Evolutionary conservation across 1,140 invertebrate species (phyloP), one percentile per base, ranked within the genome.

Genomic region (Aphelinus certus): DNA sequence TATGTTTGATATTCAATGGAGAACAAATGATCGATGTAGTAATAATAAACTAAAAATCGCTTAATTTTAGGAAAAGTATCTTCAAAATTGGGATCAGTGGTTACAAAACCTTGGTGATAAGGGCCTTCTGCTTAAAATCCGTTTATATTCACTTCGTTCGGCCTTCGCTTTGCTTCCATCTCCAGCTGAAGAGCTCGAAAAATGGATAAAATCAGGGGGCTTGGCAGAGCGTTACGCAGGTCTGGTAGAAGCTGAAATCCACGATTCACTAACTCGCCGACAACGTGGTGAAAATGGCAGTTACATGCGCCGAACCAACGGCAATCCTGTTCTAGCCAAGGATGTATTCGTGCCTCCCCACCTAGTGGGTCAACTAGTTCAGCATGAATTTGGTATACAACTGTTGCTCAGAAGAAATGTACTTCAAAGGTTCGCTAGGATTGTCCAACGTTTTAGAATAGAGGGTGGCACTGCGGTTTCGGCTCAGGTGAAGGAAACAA

Each of bases 291-390:
- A 95, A 79, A 92, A 95, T 83, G 95, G 95, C 0, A 91, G 90
- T 73, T 96, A 95, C 82, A 91, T 92, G 60, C 88, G 93, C 51
- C 87, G 93, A 71, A 85, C 86, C 2, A 90, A 83, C 47, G 85
- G 84, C 4, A 77, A 77, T 62, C 83, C 75, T 71, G 81, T 78
- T 78, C 80, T 76, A 76, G 85, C 84, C 81, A 87, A 77, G 76
- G 91, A 93, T 82, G 89, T 94, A 5, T 94, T 91, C 82, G 88
- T 97, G 9, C 93, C 94, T 2, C 93, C 94, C 1, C 97, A 99
- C 89, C 86, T 98, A 7, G 95, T 98, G 85, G 95, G 95, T 0
- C 95, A 97, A 82, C 89, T 98, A 48, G 93, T 91, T 0, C 93
- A 95, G 80, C 94, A 96, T 79, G 88, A 92, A 46, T 88, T 92